Evolutionary conservation across 2,113 vertebrate species (phyloP).

Genomic region (Hemibagrus wyckioides): DNA sequence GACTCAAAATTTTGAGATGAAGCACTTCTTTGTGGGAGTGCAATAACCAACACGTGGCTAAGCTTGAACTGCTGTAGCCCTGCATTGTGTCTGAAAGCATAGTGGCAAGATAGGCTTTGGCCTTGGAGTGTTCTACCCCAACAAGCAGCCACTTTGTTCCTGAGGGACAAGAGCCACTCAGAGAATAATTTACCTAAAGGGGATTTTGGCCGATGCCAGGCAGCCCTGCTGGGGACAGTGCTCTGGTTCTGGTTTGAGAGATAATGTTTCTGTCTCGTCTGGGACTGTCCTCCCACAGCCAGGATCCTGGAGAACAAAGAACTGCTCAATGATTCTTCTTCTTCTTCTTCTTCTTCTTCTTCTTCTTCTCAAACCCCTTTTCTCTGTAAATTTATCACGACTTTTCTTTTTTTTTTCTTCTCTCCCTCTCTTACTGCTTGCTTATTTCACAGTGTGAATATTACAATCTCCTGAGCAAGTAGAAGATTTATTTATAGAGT

Average conservation of each 20-base stretch:
- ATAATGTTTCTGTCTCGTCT: slow-evolving; percentile 82
- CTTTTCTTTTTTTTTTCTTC: not conserved
- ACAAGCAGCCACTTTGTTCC: slow-evolving; percentile 85
- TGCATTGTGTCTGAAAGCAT: slow-evolving; percentile 66
- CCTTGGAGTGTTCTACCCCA: slow-evolving; percentile 62
- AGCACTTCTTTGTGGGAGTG: slow-evolving; percentile 82
- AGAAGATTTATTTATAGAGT: not conserved
- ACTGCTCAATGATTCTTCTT: slow-evolving; percentile 71
- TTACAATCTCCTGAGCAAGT: not conserved
- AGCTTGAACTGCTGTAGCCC: slow-evolving; percentile 82
- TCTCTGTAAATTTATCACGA: not conserved
- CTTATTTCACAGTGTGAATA: not conserved
- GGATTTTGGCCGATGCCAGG: slow-evolving; percentile 65
- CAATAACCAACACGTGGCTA: slow-evolving; percentile 84
- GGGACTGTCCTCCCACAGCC: slow-evolving; percentile 77
- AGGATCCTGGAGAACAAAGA: slow-evolving; percentile 71
- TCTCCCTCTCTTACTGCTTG: not conserved
- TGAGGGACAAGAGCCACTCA: slow-evolving; percentile 71
- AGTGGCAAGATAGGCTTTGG: slow-evolving; percentile 58
- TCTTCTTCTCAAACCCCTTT: slow-evolving; percentile 42
- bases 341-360: slow-evolving; percentile 46
- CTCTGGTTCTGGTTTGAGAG: slow-evolving; percentile 76
- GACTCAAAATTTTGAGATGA: slow-evolving; percentile 86
- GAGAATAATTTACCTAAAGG: slow-evolving; percentile 78
- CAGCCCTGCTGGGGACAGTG: slow-evolving; percentile 66